phyloP scores from a whole-genome alignment of 2,113 vertebrate species.

The Salvelinus namaycush region DNA sequence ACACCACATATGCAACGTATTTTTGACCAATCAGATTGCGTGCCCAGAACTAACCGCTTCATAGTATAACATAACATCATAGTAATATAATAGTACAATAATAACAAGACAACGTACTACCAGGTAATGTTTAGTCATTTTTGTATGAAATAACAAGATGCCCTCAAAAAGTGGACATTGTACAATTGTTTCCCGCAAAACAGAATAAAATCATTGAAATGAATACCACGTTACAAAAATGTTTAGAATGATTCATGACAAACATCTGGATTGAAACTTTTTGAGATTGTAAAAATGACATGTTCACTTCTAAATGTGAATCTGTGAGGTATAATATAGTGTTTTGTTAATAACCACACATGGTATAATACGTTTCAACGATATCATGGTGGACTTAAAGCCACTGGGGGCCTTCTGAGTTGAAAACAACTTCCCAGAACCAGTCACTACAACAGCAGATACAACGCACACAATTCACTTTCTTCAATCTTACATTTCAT shows the following conservation, averaged over 20 bases:
- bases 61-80: too few relatives aligned
- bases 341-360: conserved; percentile 86
- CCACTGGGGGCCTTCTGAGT: conserved; percentile 75
- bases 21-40: too few relatives aligned
- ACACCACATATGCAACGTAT: too few relatives aligned
- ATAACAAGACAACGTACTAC: conserved; percentile 36
- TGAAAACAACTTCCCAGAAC: conserved; percentile 18
- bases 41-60: too few relatives aligned
- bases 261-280: conserved; percentile 35
- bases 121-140: conserved; percentile 50
- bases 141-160: conserved; percentile 57
- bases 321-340: conserved; percentile 72
- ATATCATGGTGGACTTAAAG: conserved; percentile 73
- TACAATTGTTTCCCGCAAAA: conserved; percentile 42
- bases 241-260: conserved; percentile 63
- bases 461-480: conserved; percentile 41
- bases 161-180: conserved; percentile 48
- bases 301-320: conserved; percentile 49
- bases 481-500: conserved; percentile 42
- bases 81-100: neutral
- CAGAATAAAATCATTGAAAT: conserved; percentile 32
- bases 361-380: conserved; percentile 86
- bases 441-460: conserved; percentile 29
- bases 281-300: conserved; percentile 33
- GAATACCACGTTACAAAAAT: conserved; percentile 65